Conservation (phyloP, 1,140 invertebrate species). For the Agrilus planipennis region DNA sequence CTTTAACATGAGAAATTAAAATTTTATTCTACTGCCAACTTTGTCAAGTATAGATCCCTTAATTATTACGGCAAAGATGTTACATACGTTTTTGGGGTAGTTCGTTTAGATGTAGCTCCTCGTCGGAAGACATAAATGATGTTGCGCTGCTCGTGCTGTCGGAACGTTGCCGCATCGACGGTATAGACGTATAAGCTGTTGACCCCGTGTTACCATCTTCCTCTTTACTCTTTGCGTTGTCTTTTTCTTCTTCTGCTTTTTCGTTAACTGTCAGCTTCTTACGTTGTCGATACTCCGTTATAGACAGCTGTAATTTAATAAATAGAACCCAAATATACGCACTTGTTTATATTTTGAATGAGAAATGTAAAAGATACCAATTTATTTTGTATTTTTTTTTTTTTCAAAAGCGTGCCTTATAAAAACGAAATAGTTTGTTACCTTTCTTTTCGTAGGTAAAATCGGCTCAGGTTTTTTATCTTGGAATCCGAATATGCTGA, state of each 20-base stretch:
- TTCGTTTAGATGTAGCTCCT: constrained; percentile 37
- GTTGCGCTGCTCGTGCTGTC: constrained; percentile 41
- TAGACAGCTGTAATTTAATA: constrained; percentile 54
- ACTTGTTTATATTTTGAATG: no score
- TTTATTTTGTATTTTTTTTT: no score
- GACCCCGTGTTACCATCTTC: constrained; percentile 30
- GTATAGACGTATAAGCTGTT: constrained; percentile 31
- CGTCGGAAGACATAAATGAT: constrained; percentile 40
- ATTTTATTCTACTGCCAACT: no score
- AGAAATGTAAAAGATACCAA: no score
- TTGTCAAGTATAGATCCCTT: no score
- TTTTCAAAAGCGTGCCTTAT: no score
- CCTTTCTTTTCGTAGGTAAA: constrained; percentile 29
- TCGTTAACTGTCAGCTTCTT: constrained; percentile 40
- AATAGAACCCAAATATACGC: no score
- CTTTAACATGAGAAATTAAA: no score
- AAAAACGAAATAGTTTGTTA: constrained; percentile 19
- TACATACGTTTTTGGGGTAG: constrained; percentile 18
- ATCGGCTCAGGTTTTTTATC: constrained; percentile 20
- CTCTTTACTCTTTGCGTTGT: constrained; percentile 7
- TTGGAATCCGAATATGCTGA: constrained; percentile 30
- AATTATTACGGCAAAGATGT: constrained; percentile 1
- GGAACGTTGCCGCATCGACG: constrained; percentile 32
- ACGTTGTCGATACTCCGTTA: constrained; percentile 57
- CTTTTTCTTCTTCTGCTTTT: constrained; percentile 18